These are phyloP conservation scores for Ianthella basta DNA, from an alignment of 37 sponge, comb jelly and placozoan species.

Conservation along the genomic window DNA sequence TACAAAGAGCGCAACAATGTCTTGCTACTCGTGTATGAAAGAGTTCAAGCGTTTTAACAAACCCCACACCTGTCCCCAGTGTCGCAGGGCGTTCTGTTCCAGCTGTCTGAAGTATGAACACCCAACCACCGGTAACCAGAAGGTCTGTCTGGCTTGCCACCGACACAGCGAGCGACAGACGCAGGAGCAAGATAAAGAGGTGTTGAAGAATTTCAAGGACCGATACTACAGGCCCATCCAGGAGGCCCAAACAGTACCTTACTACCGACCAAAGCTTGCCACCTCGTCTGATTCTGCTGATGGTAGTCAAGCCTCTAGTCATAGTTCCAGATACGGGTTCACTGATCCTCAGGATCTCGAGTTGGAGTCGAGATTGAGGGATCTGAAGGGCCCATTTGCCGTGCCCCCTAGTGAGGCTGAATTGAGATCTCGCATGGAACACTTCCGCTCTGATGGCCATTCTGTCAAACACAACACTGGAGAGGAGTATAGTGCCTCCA, in stretches of 20 bases:
- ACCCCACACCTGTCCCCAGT: constrained; percentile 56
- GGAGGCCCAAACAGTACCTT: constrained; percentile 26
- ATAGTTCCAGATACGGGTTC: neutral
- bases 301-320: neutral
- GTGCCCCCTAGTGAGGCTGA: neutral
- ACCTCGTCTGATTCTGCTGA: neutral
- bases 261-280: constrained; percentile 39
- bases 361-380: constrained; percentile 36
- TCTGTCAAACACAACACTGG: neutral
- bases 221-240: constrained; percentile 58
- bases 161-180: neutral
- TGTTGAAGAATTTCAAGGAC: constrained; percentile 73
- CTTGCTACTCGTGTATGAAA: constrained; percentile 52
- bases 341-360: constrained; percentile 47
- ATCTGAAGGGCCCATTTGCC: neutral
- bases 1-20: neutral
- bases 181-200: constrained; percentile 57
- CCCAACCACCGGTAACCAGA: constrained; percentile 28
- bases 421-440: constrained; percentile 10
- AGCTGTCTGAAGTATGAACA: constrained; percentile 45
- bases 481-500: neutral
- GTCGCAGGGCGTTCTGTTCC: constrained; percentile 65
- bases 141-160: constrained; percentile 5
- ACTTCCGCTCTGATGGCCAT: neutral
- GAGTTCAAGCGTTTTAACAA: constrained; percentile 69